A percentile compares a stretch with the other conserved stretches of the same genome.
Evolutionary conservation across 2,888 invertebrate species (phyloP).

Genomic region (Myopa testacea): DNA sequence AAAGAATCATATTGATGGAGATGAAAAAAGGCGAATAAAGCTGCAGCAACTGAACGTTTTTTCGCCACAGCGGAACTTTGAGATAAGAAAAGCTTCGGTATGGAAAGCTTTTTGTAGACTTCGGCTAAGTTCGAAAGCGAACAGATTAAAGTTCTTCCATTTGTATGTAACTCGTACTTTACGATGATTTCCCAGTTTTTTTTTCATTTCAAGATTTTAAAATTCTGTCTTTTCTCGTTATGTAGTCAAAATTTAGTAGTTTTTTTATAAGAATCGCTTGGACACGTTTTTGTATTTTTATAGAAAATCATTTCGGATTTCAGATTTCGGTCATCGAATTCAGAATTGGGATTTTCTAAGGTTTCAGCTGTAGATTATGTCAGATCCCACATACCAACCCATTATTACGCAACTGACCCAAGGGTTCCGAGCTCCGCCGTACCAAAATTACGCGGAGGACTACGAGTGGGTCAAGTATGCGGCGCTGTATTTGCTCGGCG

Average conservation of each 20-base stretch:
- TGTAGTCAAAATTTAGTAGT: too few relatives aligned
- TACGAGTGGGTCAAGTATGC: conserved; percentile 3
- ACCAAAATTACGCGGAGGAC: neutral
- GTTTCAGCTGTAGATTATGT: neutral
- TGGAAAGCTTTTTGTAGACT: neutral
- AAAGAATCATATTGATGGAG: neutral
- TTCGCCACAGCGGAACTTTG: neutral
- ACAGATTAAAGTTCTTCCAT: neutral
- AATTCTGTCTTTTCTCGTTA: too few relatives aligned
- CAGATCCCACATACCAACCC: neutral
- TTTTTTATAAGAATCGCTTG: too few relatives aligned
- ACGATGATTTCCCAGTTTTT: too few relatives aligned
- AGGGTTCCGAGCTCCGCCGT: neutral
- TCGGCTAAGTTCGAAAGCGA: neutral
- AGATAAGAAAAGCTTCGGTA: neutral
- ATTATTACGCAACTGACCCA: neutral
- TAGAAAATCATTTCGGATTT: too few relatives aligned
- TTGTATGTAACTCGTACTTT: too few relatives aligned
- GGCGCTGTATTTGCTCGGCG: conserved; percentile 15
- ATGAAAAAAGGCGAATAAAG: neutral
- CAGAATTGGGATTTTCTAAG: too few relatives aligned
- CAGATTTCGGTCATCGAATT: too few relatives aligned
- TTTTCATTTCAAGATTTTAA: too few relatives aligned
- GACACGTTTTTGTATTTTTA: too few relatives aligned
- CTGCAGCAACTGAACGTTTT: neutral